phyloP scores from a whole-genome alignment of 23 tunicate genomes.

The Phallusia fumigata region DNA sequence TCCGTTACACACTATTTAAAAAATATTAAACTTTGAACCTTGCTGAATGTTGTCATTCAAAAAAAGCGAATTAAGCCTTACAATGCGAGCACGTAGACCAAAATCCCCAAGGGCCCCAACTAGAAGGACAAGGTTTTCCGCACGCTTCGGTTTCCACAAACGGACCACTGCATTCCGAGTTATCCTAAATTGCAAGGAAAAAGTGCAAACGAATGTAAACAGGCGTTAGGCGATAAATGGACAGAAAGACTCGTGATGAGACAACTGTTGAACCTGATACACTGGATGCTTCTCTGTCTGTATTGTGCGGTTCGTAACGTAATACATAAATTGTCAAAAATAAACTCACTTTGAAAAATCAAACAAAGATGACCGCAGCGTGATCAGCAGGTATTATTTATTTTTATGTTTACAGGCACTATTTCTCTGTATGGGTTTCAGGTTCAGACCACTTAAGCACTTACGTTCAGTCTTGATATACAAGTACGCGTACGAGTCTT shows the following conservation, averaged over 20 bases:
- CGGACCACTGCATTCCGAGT: constrained; percentile 22
- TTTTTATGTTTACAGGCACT: too few relatives aligned
- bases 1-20: constrained; percentile 47
- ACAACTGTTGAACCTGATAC: too few relatives aligned
- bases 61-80: neutral
- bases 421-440: too few relatives aligned
- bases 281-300: too few relatives aligned
- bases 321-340: too few relatives aligned
- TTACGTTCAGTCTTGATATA: constrained; percentile 3
- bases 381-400: too few relatives aligned
- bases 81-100: constrained; percentile 41
- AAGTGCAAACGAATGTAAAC: neutral
- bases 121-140: constrained; percentile 33
- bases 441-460: neutral
- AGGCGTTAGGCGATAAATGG: neutral
- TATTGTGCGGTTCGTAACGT: too few relatives aligned
- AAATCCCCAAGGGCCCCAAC: constrained; percentile 37
- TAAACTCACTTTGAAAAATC: too few relatives aligned
- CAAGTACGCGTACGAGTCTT: constrained; percentile 29
- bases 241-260: too few relatives aligned
- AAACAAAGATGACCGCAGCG: too few relatives aligned
- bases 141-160: constrained; percentile 17
- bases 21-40: neutral
- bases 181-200: neutral
- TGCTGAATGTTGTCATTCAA: too few relatives aligned